Evolutionary conservation across 2,797 vertebrate genomes (phyloP).

Genomic region (Gephyroberyx darwinii): DNA sequence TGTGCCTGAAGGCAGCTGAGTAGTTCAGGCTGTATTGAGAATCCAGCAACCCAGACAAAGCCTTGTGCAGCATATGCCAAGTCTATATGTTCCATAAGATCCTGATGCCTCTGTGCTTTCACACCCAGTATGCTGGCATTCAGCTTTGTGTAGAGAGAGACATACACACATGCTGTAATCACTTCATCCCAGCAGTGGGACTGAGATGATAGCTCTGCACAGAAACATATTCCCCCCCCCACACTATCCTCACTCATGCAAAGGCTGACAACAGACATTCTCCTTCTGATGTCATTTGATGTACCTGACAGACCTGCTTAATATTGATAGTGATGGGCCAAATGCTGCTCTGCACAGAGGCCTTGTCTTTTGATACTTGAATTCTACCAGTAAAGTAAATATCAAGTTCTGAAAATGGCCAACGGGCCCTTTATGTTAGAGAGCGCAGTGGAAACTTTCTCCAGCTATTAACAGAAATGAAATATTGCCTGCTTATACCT

Average conservation of each 20-base stretch:
- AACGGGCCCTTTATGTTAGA: slow-evolving; percentile 39
- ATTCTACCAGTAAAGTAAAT: neutral
- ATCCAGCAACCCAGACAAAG: slow-evolving; percentile 66
- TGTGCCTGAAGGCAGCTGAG: slow-evolving; percentile 67
- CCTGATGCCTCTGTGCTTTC: slow-evolving; percentile 65
- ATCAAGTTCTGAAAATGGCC: slow-evolving; percentile 19
- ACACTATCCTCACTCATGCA: slow-evolving; percentile 39
- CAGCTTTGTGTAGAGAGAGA: slow-evolving; percentile 66
- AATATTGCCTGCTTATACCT: slow-evolving; percentile 42
- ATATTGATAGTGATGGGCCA: slow-evolving; percentile 44
- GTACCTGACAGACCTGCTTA: slow-evolving; percentile 33
- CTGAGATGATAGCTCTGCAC: slow-evolving; percentile 48
- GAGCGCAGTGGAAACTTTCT: slow-evolving; percentile 41
- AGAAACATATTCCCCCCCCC: slow-evolving; percentile 54
- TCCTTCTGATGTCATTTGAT: slow-evolving; percentile 43
- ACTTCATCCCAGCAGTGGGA: slow-evolving; percentile 62
- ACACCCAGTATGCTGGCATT: slow-evolving; percentile 61
- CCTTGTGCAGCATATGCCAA: slow-evolving; percentile 57
- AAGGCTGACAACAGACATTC: slow-evolving; percentile 37
- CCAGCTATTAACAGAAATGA: slow-evolving; percentile 54
- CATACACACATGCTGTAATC: slow-evolving; percentile 55
- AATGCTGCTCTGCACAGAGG: slow-evolving; percentile 11
- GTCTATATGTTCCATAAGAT: slow-evolving; percentile 71
- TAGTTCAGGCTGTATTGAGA: slow-evolving; percentile 60
- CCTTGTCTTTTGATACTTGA: slow-evolving; percentile 44